Evolutionary conservation across 2,888 invertebrate genomes (phyloP).

Genomic region (Mesochorus sp.): DNA sequence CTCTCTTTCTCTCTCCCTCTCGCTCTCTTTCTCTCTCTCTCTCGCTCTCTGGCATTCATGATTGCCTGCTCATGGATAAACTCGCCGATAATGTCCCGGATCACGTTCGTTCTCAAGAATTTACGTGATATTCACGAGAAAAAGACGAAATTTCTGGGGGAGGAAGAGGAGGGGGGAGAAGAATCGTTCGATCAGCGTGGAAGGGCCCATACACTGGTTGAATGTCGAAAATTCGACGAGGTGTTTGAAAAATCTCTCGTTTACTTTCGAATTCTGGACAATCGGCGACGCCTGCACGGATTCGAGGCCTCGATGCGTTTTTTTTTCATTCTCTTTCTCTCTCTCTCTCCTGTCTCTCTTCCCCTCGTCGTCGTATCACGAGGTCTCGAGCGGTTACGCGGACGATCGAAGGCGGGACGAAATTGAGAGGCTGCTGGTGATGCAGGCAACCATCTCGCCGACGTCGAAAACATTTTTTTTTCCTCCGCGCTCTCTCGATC

Average conservation of each 20-base stretch:
- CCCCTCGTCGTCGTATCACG: neutral
- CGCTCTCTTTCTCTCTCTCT: constrained; percentile 53
- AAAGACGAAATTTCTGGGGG: too few relatives aligned
- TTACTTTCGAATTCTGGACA: constrained; percentile 48
- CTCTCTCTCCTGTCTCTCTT: neutral
- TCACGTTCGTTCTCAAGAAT: too few relatives aligned
- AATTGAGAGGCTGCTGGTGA: constrained; percentile 16
- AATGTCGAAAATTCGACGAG: neutral
- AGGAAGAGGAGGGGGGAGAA: too few relatives aligned
- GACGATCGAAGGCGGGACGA: constrained; percentile 15
- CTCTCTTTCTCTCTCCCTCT: constrained; percentile 21
- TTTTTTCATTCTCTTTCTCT: neutral
- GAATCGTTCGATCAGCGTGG: too few relatives aligned
- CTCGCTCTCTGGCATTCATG: constrained; percentile 47
- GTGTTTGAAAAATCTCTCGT: neutral
- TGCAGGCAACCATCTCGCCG: constrained; percentile 4
- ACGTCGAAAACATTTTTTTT: neutral
- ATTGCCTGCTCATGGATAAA: constrained; percentile 34
- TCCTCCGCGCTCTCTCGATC: too few relatives aligned
- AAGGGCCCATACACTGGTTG: too few relatives aligned
- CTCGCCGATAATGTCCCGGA: neutral
- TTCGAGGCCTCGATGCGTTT: constrained; percentile 21
- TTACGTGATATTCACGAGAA: too few relatives aligned
- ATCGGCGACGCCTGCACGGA: neutral
- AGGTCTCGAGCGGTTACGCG: neutral